A percentile compares a stretch with the other conserved stretches of the same genome.
Conservation (phyloP, 2,113 vertebrate species). For the Euleptes europaea region DNA sequence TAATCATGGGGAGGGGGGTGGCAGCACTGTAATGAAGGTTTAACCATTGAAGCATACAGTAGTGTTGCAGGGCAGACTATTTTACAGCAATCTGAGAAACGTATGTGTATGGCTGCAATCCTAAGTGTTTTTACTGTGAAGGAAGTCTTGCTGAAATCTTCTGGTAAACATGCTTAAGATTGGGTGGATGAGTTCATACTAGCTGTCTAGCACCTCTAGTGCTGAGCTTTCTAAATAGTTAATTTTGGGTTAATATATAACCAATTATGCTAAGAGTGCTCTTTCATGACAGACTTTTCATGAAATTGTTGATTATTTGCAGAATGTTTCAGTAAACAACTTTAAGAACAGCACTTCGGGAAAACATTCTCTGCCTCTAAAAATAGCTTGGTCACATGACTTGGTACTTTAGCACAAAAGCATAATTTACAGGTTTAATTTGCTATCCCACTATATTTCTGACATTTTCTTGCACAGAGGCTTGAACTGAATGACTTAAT, state of each 20-base stretch:
- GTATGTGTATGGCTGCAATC: not conserved
- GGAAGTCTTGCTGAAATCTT: not conserved
- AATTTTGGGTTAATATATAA: constrained; percentile 30
- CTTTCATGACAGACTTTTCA: constrained; percentile 28
- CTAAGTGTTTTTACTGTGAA: not conserved
- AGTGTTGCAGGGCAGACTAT: constrained; percentile 1
- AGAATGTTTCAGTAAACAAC: constrained; percentile 60
- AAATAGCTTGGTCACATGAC: constrained; percentile 58
- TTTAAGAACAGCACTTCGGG: constrained; percentile 44
- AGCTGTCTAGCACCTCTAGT: not conserved
- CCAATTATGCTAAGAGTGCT: constrained; percentile 32
- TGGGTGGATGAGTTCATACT: not conserved
- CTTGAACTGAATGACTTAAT: constrained; percentile 56
- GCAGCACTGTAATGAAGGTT: not conserved
- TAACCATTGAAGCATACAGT: not conserved
- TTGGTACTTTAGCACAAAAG: constrained; percentile 58
- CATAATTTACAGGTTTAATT: constrained; percentile 70
- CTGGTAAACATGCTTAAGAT: not conserved
- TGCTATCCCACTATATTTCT: constrained; percentile 58
- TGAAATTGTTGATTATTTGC: constrained; percentile 61
- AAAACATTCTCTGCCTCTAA: constrained; percentile 40
- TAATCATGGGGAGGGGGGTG: not conserved
- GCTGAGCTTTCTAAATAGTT: constrained; percentile 46
- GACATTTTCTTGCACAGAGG: constrained; percentile 48
- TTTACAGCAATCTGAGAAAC: not conserved